Evolutionary conservation across 2,797 vertebrate genomes (phyloP).

Genomic region (Emydoidea blandingii): DNA sequence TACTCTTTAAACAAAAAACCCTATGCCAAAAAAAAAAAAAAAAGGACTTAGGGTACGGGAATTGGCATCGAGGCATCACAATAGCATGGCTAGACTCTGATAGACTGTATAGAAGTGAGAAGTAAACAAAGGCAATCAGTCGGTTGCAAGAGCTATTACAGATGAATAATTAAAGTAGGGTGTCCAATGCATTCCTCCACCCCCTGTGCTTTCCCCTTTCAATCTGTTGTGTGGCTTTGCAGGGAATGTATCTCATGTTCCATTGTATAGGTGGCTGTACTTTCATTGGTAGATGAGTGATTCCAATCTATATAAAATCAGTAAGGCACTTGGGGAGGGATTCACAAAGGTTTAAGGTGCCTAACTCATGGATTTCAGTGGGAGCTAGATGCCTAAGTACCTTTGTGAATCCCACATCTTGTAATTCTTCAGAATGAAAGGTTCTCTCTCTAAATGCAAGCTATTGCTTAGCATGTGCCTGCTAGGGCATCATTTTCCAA

Average conservation of each 20-base stretch:
- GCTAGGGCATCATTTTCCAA: not conserved
- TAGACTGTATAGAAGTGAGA: not conserved
- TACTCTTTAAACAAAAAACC: not conserved
- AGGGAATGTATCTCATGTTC: not conserved
- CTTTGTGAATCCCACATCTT: not conserved
- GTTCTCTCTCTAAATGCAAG: not conserved
- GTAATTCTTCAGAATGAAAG: not conserved
- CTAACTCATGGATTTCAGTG: not conserved
- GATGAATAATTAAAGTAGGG: not conserved
- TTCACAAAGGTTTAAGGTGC: not conserved
- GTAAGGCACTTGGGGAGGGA: not conserved
- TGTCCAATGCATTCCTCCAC: not conserved
- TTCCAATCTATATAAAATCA: not conserved
- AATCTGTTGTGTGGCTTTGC: not conserved
- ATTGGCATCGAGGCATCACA: not conserved
- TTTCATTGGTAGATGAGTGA: not conserved
- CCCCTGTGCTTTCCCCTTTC: not conserved
- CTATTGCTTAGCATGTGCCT: not conserved
- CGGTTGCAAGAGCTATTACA: not conserved
- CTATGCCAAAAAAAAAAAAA: not conserved
- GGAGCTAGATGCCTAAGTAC: not conserved
- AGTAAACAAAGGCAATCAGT: accelerated
- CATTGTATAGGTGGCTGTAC: not conserved
- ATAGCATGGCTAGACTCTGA: not conserved
- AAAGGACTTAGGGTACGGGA: not conserved